Conservation (phyloP, 2,113 vertebrate species). For the Istiophorus platypterus region DNA sequence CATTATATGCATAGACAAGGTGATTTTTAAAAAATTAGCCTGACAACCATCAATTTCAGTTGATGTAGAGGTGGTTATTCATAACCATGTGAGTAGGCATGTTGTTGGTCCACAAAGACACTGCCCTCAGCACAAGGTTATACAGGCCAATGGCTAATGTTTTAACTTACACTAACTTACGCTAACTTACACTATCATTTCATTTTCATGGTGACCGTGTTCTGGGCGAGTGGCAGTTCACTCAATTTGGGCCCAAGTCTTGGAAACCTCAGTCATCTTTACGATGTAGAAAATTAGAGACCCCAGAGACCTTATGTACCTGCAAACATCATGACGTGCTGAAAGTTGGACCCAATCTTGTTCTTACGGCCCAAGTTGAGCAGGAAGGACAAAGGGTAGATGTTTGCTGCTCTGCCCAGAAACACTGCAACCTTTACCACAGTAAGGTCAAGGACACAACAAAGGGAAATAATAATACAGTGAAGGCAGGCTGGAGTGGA, state of each 20-base stretch:
- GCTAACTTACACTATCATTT: background rate
- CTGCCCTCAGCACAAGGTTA: background rate
- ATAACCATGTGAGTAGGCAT: conserved; percentile 1
- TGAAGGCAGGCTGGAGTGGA: background rate
- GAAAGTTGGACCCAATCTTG: conserved; percentile 94
- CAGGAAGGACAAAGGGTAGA: conserved; percentile 96
- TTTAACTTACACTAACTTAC: too few species aligned
- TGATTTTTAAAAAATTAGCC: conserved; percentile 1
- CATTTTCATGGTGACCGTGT: background rate
- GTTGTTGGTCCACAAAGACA: background rate
- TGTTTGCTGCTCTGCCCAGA: conserved; percentile 96
- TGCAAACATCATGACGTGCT: conserved; percentile 99
- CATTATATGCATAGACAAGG: background rate
- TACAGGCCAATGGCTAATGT: background rate
- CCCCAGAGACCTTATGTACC: conserved; percentile 77
- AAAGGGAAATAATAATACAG: background rate
- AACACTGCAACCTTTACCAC: conserved; percentile 92
- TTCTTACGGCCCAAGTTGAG: conserved; percentile 96
- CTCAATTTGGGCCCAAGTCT: too few species aligned
- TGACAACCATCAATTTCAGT: conserved; percentile 18
- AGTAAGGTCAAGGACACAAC: conserved; percentile 84
- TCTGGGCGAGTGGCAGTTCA: background rate
- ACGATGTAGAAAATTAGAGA: background rate
- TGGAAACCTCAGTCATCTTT: background rate
- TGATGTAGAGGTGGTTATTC: background rate